Evolutionary conservation across 2,113 vertebrate species (phyloP).

Genomic region (Etheostoma spectabile): DNA sequence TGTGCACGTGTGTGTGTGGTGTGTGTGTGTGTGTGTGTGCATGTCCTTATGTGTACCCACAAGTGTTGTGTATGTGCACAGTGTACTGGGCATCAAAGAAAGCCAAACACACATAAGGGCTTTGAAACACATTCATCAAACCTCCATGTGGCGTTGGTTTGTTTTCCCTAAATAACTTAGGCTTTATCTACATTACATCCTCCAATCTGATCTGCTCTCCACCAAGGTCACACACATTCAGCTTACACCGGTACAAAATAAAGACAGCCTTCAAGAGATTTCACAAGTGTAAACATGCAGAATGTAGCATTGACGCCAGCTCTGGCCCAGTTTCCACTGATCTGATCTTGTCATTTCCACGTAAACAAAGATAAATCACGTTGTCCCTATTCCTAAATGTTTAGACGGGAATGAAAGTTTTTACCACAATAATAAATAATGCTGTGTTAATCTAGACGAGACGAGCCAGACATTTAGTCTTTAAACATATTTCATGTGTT

Average conservation of each 20-base stretch:
- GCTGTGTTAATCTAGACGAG: constrained; percentile 21
- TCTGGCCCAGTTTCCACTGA: constrained; percentile 22
- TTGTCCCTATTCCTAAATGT: constrained; percentile 16
- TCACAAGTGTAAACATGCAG: constrained; percentile 50
- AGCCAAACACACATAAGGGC: constrained; percentile 34
- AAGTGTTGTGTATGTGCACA: constrained; percentile 18
- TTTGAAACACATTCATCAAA: constrained; percentile 47
- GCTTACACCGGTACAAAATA: constrained; percentile 31
- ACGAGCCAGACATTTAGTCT: constrained; percentile 37
- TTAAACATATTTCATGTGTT: constrained; percentile 63
- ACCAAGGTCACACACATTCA: constrained; percentile 53
- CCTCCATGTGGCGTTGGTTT: constrained; percentile 61
- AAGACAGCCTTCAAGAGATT: constrained; percentile 33
- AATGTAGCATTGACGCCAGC: constrained; percentile 28
- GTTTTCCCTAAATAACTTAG: constrained; percentile 47
- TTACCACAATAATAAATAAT: constrained; percentile 22
- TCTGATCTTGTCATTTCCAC: constrained; percentile 52
- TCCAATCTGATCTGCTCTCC: constrained; percentile 60
- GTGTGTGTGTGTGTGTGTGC: neutral
- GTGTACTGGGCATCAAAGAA: constrained; percentile 52
- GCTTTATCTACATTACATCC: constrained; percentile 55
- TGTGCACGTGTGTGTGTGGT: neutral
- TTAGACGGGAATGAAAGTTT: constrained; percentile 9
- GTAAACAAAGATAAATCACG: constrained; percentile 50
- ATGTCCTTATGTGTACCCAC: constrained; percentile 3